Base-by-base conservation (phyloP, 2,113 vertebrate species). In the Sterrhoptilus dennistouni region DNA sequence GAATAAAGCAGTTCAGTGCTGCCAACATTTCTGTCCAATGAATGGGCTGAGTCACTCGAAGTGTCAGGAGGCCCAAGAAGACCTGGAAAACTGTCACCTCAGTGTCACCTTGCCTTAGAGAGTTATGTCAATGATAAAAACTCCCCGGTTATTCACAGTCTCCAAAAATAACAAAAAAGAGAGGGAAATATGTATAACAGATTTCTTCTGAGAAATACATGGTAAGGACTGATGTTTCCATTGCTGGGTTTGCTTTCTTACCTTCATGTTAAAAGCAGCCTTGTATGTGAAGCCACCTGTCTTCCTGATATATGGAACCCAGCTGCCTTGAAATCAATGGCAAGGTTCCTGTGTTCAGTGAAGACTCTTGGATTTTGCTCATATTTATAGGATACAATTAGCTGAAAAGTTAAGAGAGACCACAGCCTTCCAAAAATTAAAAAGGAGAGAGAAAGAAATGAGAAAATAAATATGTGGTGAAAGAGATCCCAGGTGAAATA, bases 401-500 rank as follows among this genome's bases (percentile, higher is more conserved):
- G 45, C 40, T 78, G 72, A 90, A 91, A 84, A 89, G 35, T 87
- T 87, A 70, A 64, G 63, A 42, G 44, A 89, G 44, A 95, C 59
- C 35, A 57, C 16, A 75, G 80, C 23, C 44, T 94, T 88, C 76
- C 83, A 92, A 93, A 91, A 95, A 78, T 60, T 87, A 60, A 68
- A 89, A 52, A 90, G 79, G 54, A 94, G 61, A 87, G 40, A 81
- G 87, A 95, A 88, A 96, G 20, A 90, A 94, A 75, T 2, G 33
- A 82, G 83, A 97, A 91, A 87, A 76, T 9, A 88, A 96, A 31
- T 83, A 75, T 24, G 38, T 77, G 64, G 80, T 94, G 82, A 93
- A 93, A 94, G 87, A 89, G 65, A 88, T 93, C 88, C 88, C 90
- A 94, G 93, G 83, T 97, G 96, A 94, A 95, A 95, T 80, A 92